Base-by-base conservation (phyloP, 2,797 vertebrate species). In the Hyperoplus immaculatus region DNA sequence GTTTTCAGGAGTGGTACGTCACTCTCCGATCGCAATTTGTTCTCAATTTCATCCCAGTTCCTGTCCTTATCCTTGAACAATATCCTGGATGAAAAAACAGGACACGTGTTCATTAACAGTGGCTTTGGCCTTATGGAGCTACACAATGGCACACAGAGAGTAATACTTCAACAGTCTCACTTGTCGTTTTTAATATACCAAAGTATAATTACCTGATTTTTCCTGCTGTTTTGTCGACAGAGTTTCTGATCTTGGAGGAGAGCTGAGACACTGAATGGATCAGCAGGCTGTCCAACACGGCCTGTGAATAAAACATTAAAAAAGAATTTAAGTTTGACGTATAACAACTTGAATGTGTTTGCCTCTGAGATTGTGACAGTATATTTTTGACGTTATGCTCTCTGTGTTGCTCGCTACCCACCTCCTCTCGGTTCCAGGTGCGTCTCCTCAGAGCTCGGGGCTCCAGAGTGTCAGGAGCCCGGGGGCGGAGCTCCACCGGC, bases 31-130 rank as follows among this genome's bases (percentile, higher is more conserved):
- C 95, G 92, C 78, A 99, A 89, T 92, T 98, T 98, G 89, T 79
- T 97, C 90, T 99, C 98, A 86, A 99, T 98, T 89, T 99, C 98
- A 43, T 98, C 98, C 98, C 98, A 99, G 73, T 99, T 99, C 68
- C 97, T 95, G 88, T 99, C 97, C 90, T 99, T 98, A 85, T 99
- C 98, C 91, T 99, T 99, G 91, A 99, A 99, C 85, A 99, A 92
- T 94, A 99, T 97, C 93, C 98, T 99, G 84, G 8, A 83, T n/a
- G 46, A 70, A 49, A 79, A 51, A 75, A 70, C 65, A 74, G 2
- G 7, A 65, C 6, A 67, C 6, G 4, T 55, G 13, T 69, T 71
- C 4, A 57, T 38, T 78, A 14, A 84, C 0, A 15, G 36, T 11
- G 6, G 8, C 41, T 66, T 47, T 43, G n/a, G n/a, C 8, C 15